Evolutionary conservation across 2,888 invertebrate genomes (phyloP), one percentile per base, ranked within the genome.

Genomic region (Merodon equestris): DNA sequence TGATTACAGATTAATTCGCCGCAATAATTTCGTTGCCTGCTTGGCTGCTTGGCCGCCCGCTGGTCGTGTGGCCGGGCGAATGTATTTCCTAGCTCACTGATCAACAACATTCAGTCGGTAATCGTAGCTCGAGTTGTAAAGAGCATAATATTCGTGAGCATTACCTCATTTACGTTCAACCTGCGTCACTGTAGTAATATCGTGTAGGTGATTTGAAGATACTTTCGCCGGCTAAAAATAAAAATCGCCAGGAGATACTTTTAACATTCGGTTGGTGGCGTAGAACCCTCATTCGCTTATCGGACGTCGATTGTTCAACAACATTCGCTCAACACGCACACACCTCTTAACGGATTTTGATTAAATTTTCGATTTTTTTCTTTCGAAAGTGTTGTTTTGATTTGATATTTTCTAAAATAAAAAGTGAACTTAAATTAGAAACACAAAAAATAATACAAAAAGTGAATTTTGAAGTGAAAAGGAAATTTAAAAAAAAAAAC

Each of bases 271-370:
- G 86, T 84, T 82, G 60, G 81, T 83, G 84, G 86, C 86, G 86
- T 85, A 84, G 82, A 84, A 83, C 83, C 85, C 83, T 85, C 87
- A 87, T 87, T 88, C 87, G 88, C 83, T 84, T 83, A 83, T 83
- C 86, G 85, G 84, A 83, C 86, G 85, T 85, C 84, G 85, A 84
- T 84, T 84, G 83, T 86, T 84, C 82, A 51, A 63, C 51, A 77
- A 15, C 57, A 10, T 42, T 13, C 63, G 9, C 48, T 15, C 13
- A 34, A 27, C 7, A 7, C 53, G 54, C n/a, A 9, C 38, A 45
- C 14, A 27, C 27, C 27, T 27, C 27, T 27, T 7, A 27, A 27
- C 27, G 27, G 27, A 7, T 27, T 27, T 27, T 42, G 67, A 77
- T 73, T 70, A 57, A 82, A 81, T 54, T n/a, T n/a, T n/a, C n/a